These are phyloP conservation scores for Polymixis lichenea DNA, from an alignment of 2,888 invertebrate genomes.

Conservation along the genomic window DNA sequence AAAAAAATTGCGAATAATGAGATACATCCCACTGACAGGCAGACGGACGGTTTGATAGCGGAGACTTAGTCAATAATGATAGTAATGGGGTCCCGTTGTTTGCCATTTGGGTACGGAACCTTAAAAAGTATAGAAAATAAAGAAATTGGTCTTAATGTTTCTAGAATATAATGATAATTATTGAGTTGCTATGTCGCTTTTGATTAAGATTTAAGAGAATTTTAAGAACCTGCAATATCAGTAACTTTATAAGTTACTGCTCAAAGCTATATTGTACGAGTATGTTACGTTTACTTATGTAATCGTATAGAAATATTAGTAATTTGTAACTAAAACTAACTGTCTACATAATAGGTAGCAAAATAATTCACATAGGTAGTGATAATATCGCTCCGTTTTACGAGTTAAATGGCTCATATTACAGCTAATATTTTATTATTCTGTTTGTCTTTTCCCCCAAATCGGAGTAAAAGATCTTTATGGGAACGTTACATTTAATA, in stretches of 20 bases:
- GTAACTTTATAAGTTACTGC: background rate
- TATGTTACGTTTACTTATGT: too few species aligned
- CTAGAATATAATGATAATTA: background rate
- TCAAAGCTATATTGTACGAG: background rate
- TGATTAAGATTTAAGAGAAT: background rate
- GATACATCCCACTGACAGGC: too few species aligned
- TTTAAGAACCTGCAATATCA: background rate
- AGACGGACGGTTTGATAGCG: too few species aligned
- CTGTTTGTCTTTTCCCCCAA: slow-evolving; percentile 42
- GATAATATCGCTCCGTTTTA: slow-evolving; percentile 42
- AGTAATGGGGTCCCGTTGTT: too few species aligned
- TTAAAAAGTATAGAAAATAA: background rate
- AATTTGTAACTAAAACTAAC: background rate
- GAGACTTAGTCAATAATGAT: too few species aligned
- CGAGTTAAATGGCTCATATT: slow-evolving; percentile 22
- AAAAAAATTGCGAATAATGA: too few species aligned
- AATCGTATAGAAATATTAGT: background rate
- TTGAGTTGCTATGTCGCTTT: background rate
- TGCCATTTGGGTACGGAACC: too few species aligned
- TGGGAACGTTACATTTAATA: slow-evolving; percentile 46
- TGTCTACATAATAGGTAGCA: background rate
- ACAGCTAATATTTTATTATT: slow-evolving; percentile 48
- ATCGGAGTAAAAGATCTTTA: slow-evolving; percentile 43
- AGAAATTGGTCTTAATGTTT: background rate
- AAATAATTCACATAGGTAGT: background rate